Percentiles rank a stretch among this genome's conserved stretches.
Evolutionary conservation across 2,113 vertebrate genomes (phyloP).

Genomic region (Tachuris rubrigastra): DNA sequence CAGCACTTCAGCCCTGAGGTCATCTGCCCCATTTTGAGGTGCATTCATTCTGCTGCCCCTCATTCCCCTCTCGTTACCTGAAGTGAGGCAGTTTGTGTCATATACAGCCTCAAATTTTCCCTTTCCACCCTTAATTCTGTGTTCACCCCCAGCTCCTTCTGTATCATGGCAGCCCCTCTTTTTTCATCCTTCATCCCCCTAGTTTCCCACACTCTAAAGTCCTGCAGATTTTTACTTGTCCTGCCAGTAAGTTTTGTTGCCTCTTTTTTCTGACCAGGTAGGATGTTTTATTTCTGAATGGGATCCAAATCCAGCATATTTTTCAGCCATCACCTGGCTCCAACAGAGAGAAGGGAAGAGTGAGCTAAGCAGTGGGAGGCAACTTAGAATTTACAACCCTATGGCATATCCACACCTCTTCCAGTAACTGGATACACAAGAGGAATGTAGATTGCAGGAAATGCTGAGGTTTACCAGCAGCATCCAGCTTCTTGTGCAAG

Average conservation of each 20-base stretch:
- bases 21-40: not conserved
- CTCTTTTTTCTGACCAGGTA: not conserved
- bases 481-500: constrained; percentile 2
- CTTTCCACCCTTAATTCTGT: not conserved
- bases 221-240: not conserved
- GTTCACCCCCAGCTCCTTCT: not conserved
- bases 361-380: not conserved
- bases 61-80: not conserved
- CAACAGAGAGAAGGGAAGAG: not conserved
- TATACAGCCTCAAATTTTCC: not conserved
- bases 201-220: not conserved
- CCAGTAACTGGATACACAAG: constrained; percentile 18
- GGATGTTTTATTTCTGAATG: not conserved
- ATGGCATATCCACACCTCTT: constrained; percentile 8
- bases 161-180: not conserved
- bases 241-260: not conserved
- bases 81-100: not conserved
- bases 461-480: constrained; percentile 25
- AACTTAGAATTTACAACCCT: constrained; percentile 21
- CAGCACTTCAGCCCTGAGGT: not conserved
- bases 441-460: not conserved
- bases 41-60: not conserved
- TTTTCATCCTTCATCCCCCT: not conserved
- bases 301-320: not conserved
- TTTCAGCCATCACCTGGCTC: not conserved